A percentile compares a stretch with the other conserved stretches of the same genome.
phyloP scores from a whole-genome alignment of 2,113 vertebrate genomes.

The Coreoperca whiteheadi region DNA sequence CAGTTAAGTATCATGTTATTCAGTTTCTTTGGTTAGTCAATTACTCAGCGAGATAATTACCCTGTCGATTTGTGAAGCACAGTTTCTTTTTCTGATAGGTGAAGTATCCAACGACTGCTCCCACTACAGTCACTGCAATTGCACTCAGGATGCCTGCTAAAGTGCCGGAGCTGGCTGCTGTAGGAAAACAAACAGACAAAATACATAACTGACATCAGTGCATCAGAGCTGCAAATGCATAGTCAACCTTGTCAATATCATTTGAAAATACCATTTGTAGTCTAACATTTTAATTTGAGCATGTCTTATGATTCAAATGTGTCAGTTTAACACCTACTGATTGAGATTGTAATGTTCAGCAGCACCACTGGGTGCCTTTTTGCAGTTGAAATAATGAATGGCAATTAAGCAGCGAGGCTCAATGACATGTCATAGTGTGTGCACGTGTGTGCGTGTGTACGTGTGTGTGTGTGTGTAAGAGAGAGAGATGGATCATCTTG shows the following conservation, averaged over 20 bases:
- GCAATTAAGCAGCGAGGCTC: conserved; percentile 19
- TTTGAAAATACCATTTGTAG: not conserved
- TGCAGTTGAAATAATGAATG: conserved; percentile 25
- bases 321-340: not conserved
- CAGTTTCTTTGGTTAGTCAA: not conserved
- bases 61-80: conserved; percentile 88
- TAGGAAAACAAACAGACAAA: conserved; percentile 6
- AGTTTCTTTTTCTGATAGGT: conserved; percentile 93
- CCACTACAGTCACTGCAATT: conserved; percentile 83
- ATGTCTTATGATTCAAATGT: not conserved
- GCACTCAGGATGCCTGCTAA: conserved; percentile 87
- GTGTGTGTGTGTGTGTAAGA: not conserved
- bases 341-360: conserved; percentile 1
- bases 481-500: conserved; percentile 17
- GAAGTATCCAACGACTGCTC: conserved; percentile 87
- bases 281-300: not conserved
- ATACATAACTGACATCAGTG: not conserved
- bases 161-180: conserved; percentile 59
- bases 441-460: not conserved
- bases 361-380: conserved; percentile 38
- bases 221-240: not conserved
- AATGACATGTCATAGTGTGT: conserved; percentile 12
- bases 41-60: conserved; percentile 47
- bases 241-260: not conserved
- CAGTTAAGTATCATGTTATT: not conserved